Percentiles rank a stretch among this genome's conserved stretches.
Evolutionary conservation across 1,140 invertebrate species (phyloP).

Genomic region (Apis mellifera): DNA sequence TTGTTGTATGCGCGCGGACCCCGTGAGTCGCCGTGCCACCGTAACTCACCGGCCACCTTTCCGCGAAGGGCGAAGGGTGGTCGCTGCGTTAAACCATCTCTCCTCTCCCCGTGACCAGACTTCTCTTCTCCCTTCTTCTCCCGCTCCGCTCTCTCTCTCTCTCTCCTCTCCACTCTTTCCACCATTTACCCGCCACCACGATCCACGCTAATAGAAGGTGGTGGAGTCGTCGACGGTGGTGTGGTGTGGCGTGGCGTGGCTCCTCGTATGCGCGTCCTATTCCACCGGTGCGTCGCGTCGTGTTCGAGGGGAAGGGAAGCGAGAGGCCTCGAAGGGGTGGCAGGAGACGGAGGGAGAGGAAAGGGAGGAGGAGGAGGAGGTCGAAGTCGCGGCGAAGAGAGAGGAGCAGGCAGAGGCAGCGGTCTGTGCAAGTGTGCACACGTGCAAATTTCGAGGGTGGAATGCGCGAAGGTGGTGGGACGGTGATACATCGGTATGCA

Average conservation of each 20-base stretch:
- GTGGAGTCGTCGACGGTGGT: conserved; percentile 41
- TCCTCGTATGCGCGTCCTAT: conserved; percentile 29
- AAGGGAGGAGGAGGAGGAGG: background rate
- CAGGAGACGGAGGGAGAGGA: conserved; percentile 24
- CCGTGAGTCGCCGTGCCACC: conserved; percentile 12
- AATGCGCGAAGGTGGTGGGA: conserved; percentile 56
- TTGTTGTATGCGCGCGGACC: background rate
- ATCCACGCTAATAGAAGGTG: conserved; percentile 60
- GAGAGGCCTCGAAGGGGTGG: conserved; percentile 35
- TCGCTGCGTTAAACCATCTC: conserved; percentile 41
- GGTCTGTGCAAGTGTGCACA: conserved; percentile 26
- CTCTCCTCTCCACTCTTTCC: conserved; percentile 3
- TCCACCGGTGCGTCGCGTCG: no score
- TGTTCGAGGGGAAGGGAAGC: conserved; percentile 15
- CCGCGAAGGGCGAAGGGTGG: conserved; percentile 26
- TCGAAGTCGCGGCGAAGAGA: conserved; percentile 17
- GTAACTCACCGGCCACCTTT: conserved; percentile 31
- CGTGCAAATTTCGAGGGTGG: conserved; percentile 44
- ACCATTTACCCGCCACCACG: conserved; percentile 47
- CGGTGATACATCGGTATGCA: conserved; percentile 75
- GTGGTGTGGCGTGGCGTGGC: conserved; percentile 48
- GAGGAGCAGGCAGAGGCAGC: background rate
- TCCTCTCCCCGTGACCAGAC: background rate
- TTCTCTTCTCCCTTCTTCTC: no score
- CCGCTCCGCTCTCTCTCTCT: background rate